Evolutionary conservation across 2,113 vertebrate species (phyloP).

Genomic region (Pagrus major): DNA sequence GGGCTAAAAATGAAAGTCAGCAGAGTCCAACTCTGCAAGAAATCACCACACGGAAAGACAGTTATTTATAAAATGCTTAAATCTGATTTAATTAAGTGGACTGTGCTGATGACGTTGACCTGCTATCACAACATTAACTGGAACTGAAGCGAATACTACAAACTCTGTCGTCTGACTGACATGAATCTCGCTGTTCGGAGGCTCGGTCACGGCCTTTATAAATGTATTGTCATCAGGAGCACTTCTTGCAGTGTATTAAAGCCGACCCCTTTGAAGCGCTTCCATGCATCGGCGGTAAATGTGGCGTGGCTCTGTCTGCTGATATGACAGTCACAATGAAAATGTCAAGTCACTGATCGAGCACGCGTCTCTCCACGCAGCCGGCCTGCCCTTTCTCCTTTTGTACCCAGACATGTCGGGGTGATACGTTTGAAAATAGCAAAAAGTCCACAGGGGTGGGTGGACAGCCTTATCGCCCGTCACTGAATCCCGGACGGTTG

Average conservation of each 20-base stretch:
- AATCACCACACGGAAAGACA: not conserved
- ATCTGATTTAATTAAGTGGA: not conserved
- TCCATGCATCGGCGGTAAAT: not conserved
- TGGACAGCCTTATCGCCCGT: not conserved
- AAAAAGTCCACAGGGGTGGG: not conserved
- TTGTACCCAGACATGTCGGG: not conserved
- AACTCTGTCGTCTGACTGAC: not conserved
- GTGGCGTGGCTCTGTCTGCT: not conserved
- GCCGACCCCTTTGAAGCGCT: not conserved
- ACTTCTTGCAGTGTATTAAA: conserved; percentile 10
- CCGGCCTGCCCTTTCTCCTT: not conserved
- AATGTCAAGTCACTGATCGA: conserved; percentile 40
- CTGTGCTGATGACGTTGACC: too few species aligned
- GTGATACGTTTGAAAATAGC: not conserved
- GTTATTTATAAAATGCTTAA: not conserved
- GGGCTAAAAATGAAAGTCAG: conserved; percentile 6
- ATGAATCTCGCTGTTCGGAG: too few species aligned
- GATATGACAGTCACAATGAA: conserved; percentile 27
- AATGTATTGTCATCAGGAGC: not conserved
- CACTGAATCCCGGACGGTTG: not conserved
- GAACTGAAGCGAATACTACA: not conserved
- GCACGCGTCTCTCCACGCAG: not conserved
- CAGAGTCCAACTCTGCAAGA: not conserved
- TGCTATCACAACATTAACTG: not conserved
- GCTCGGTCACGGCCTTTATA: too few species aligned